A percentile compares a stretch with the other conserved stretches of the same genome.
Evolutionary conservation across 64 coral and sea anemone genomes (phyloP).

Genomic region (Dendrophyllia cribrosa): DNA sequence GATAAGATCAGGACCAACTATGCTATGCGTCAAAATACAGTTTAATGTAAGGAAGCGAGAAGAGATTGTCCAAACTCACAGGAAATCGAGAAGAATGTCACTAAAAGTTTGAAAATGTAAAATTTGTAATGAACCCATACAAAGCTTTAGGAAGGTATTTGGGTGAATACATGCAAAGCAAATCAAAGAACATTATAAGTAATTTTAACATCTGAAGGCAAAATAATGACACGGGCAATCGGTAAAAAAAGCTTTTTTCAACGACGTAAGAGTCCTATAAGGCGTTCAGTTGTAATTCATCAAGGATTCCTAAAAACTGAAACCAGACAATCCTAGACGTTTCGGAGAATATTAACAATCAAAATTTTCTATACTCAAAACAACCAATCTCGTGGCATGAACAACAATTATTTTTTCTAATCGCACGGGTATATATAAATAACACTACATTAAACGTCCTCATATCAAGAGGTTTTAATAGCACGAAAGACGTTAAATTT

Average conservation of each 20-base stretch:
- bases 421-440: not conserved
- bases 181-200: constrained; percentile 5
- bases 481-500: too few relatives aligned
- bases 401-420: not conserved
- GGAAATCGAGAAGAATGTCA: not conserved
- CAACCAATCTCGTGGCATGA: not conserved
- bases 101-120: not conserved
- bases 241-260: not conserved
- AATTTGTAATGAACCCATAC: not conserved
- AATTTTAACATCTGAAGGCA: constrained; percentile 1
- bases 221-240: not conserved
- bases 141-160: not conserved
- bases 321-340: not conserved
- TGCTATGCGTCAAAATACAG: not conserved
- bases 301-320: not conserved
- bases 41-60: not conserved
- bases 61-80: not conserved
- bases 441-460: not conserved
- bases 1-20: not conserved
- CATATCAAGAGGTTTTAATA: not conserved
- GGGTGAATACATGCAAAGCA: not conserved
- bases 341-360: not conserved
- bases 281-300: not conserved
- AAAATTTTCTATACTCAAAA: not conserved
- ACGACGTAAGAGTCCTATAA: not conserved